These are phyloP conservation scores for Myoxocephalus aenaeus DNA, from an alignment of 2,797 vertebrate species.

Conservation along the genomic window DNA sequence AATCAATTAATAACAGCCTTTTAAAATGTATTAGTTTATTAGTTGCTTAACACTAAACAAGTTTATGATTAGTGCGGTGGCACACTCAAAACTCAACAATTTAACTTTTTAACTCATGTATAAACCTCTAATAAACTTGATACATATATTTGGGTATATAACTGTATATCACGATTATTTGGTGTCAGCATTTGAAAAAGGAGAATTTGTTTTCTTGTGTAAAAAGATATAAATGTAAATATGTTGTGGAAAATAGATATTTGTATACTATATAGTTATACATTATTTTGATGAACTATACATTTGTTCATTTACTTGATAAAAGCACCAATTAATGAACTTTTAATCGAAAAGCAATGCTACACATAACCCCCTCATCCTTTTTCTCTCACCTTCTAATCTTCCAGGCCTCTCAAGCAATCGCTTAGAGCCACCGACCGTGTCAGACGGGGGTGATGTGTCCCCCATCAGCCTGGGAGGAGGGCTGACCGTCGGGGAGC, in stretches of 20 bases:
- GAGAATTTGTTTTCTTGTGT: background rate
- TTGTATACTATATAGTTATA: background rate
- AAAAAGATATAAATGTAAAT: background rate
- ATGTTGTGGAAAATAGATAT: background rate
- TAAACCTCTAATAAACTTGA: background rate
- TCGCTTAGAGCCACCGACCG: slow-evolving; percentile 70
- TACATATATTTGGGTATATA: background rate
- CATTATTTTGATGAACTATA: background rate
- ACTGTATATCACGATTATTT: background rate
- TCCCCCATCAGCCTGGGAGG: slow-evolving; percentile 51
- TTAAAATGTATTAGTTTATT: background rate
- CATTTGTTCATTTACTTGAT: background rate
- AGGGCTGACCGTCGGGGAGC: slow-evolving; percentile 57
- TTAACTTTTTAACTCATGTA: background rate
- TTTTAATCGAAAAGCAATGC: background rate
- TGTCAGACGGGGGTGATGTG: slow-evolving; percentile 69
- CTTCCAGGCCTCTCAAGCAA: slow-evolving; percentile 64
- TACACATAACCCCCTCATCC: too few species aligned
- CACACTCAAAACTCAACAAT: background rate
- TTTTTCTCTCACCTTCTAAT: background rate
- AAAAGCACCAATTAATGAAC: background rate
- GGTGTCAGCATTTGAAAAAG: background rate
- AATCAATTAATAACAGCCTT: background rate
- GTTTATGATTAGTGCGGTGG: background rate
- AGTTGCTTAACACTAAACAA: background rate